Evolutionary conservation across 2,113 vertebrate genomes (phyloP).

Genomic region (Perca flavescens): DNA sequence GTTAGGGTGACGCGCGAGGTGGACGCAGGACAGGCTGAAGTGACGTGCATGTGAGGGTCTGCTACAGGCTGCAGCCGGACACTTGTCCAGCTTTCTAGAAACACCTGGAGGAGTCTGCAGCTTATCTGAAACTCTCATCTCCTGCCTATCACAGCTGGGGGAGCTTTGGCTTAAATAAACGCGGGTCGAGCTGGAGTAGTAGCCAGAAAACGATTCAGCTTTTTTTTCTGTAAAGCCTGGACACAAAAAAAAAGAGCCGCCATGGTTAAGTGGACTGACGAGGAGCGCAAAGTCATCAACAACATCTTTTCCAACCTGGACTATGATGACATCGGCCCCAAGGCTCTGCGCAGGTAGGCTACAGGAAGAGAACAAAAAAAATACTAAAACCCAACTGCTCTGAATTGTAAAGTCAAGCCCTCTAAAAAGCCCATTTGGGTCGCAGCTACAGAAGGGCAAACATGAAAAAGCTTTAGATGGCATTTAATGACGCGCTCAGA

Average conservation of each 20-base stretch:
- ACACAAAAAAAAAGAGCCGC: conserved; percentile 28
- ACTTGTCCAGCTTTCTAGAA: conserved; percentile 31
- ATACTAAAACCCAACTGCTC: background rate
- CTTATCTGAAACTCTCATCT: conserved; percentile 71
- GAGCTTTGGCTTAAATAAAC: conserved; percentile 55
- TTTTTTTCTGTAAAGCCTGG: conserved; percentile 52
- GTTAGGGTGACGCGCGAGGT: too few relatives aligned
- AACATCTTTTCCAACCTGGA: conserved; percentile 73
- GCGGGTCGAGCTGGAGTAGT: background rate
- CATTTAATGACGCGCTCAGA: too few relatives aligned
- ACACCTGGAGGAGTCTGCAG: conserved; percentile 25
- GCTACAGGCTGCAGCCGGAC: too few relatives aligned
- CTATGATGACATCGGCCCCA: conserved; percentile 76
- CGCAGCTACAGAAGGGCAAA: too few relatives aligned
- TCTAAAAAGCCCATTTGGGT: too few relatives aligned
- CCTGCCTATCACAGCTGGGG: conserved; percentile 63
- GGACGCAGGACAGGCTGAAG: too few relatives aligned
- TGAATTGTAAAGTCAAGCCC: background rate
- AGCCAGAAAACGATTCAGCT: conserved; percentile 37
- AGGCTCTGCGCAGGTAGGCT: conserved; percentile 77
- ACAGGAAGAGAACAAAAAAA: too few relatives aligned
- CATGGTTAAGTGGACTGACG: conserved; percentile 82
- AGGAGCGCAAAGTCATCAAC: conserved; percentile 73
- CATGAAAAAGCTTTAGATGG: too few relatives aligned
- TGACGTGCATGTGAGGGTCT: too few relatives aligned